These are phyloP conservation scores for Acanthosepion lycidas DNA, from an alignment of 2,888 invertebrate genomes.

Conservation along the genomic window DNA sequence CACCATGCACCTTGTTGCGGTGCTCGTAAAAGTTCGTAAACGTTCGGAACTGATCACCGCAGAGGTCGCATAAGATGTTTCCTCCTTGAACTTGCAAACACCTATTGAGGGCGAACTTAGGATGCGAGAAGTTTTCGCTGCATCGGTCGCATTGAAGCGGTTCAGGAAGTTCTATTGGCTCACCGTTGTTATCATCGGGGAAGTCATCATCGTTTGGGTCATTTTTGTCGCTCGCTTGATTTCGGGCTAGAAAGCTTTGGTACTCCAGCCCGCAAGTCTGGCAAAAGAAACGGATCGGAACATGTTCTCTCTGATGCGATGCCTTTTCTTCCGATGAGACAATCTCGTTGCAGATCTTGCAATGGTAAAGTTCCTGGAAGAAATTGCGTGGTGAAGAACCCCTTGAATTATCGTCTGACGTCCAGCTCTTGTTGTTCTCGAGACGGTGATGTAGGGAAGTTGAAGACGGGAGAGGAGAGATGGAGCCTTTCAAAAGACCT, in stretches of 20 bases:
- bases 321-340: slow-evolving; percentile 61
- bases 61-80: slow-evolving; percentile 58
- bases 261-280: slow-evolving; percentile 54
- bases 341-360: slow-evolving; percentile 64
- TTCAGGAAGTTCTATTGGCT: slow-evolving; percentile 48
- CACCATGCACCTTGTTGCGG: slow-evolving; percentile 56
- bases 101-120: not conserved
- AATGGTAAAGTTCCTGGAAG: slow-evolving; percentile 65
- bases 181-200: not conserved
- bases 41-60: slow-evolving; percentile 59
- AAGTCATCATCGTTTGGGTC: slow-evolving; percentile 46
- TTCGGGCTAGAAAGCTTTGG: slow-evolving; percentile 46
- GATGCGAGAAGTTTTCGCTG: not conserved
- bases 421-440: not conserved
- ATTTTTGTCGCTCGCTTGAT: slow-evolving; percentile 35
- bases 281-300: slow-evolving; percentile 54
- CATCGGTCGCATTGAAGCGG: slow-evolving; percentile 53
- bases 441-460: not conserved
- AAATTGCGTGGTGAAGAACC: slow-evolving; percentile 51
- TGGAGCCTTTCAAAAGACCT: not conserved
- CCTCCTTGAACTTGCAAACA: slow-evolving; percentile 39
- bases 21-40: slow-evolving; percentile 59
- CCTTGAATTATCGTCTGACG: not conserved
- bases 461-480: not conserved
- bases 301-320: slow-evolving; percentile 59